phyloP scores from a whole-genome alignment of 2,797 vertebrate genomes.

The Peromyscus eremicus region DNA sequence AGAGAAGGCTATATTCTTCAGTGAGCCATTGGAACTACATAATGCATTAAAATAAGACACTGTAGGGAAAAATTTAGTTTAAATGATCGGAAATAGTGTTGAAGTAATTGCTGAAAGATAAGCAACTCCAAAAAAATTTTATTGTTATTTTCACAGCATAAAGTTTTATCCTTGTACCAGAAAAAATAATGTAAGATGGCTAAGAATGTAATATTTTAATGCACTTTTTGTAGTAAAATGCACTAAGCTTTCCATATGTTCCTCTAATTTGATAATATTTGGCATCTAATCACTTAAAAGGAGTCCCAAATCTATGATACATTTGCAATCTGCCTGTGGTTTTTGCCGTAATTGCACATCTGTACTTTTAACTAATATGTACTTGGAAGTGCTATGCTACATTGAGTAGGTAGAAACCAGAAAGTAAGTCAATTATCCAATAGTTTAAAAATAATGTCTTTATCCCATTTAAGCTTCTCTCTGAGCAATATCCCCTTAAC shows the following conservation, averaged over 20 bases:
- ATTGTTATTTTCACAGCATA: constrained; percentile 53
- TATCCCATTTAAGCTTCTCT: constrained; percentile 31
- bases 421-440: constrained; percentile 58
- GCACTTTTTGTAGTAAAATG: constrained; percentile 60
- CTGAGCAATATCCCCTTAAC: constrained; percentile 18
- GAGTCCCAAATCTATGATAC: constrained; percentile 41
- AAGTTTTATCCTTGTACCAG: constrained; percentile 43
- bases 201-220: constrained; percentile 46
- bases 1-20: background rate
- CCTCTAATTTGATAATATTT: constrained; percentile 70
- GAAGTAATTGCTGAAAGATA: constrained; percentile 13
- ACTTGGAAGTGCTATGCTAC: constrained; percentile 46
- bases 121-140: background rate
- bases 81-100: constrained; percentile 22
- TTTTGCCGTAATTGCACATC: constrained; percentile 55
- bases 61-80: constrained; percentile 29
- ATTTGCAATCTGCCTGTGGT: constrained; percentile 57
- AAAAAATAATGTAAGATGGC: constrained; percentile 39
- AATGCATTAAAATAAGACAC: constrained; percentile 31
- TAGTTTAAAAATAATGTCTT: constrained; percentile 63
- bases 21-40: background rate
- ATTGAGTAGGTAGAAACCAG: constrained; percentile 37
- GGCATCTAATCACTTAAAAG: constrained; percentile 60
- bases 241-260: constrained; percentile 12
- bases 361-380: constrained; percentile 40